These are phyloP conservation scores for Perdita meconis DNA, from an alignment of 2,888 invertebrate species.

Conservation along the genomic window DNA sequence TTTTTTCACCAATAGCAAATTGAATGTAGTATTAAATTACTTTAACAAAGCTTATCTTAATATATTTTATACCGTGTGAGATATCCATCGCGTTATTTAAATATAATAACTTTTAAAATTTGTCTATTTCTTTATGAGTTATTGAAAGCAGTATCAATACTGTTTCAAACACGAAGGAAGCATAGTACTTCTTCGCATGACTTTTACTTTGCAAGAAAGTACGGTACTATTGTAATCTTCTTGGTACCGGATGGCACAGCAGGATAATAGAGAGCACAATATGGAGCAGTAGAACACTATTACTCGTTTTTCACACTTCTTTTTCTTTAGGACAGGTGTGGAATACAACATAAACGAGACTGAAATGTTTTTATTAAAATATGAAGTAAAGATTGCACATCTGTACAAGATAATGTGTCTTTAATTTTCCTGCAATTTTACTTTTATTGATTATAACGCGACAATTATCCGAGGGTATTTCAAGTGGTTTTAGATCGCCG, in stretches of 20 bases:
- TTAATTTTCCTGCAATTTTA: neutral
- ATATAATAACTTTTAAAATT: too few species aligned
- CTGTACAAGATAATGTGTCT: neutral
- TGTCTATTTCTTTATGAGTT: too few species aligned
- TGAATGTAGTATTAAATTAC: too few species aligned
- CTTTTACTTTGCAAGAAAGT: conserved; percentile 41
- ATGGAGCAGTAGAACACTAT: conserved; percentile 5
- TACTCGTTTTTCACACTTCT: conserved; percentile 2
- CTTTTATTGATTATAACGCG: neutral
- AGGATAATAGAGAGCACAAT: conserved; percentile 19
- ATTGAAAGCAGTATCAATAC: too few species aligned
- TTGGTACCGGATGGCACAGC: conserved; percentile 38
- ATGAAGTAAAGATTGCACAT: neutral
- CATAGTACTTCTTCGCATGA: conserved; percentile 31
- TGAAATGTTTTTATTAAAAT: neutral
- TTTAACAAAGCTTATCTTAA: too few species aligned
- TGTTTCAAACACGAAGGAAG: neutral
- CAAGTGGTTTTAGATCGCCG: conserved; percentile 30
- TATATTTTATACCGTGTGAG: too few species aligned
- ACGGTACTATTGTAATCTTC: conserved; percentile 16
- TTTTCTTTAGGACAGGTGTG: too few species aligned
- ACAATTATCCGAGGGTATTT: conserved; percentile 42
- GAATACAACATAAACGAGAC: too few species aligned
- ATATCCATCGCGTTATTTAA: too few species aligned
- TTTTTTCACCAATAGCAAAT: too few species aligned